Conservation (phyloP, 92 coral and sea anemone species). For the Hydrozoanthus gracilis region DNA sequence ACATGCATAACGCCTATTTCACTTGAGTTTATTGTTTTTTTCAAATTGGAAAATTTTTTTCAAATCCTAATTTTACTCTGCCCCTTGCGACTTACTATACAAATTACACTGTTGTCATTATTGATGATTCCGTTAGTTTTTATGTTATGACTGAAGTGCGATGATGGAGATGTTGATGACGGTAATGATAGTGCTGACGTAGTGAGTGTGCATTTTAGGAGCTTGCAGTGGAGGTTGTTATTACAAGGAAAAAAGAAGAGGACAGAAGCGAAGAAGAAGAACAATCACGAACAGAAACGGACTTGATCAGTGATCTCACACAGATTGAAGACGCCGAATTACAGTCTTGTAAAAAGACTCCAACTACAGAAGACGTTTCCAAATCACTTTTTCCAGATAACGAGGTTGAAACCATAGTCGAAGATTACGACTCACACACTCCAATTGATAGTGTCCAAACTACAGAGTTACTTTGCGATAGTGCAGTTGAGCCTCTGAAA, state of each 20-base stretch:
- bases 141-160: background rate
- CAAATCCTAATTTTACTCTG: no score
- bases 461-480: background rate
- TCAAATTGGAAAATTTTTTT: no score
- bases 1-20: no score
- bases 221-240: conserved; percentile 8
- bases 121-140: background rate
- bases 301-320: background rate
- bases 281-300: background rate
- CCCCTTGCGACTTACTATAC: no score
- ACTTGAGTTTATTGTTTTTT: no score
- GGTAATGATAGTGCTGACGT: background rate
- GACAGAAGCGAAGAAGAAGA: background rate
- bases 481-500: background rate
- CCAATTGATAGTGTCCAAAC: background rate
- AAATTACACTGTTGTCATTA: background rate
- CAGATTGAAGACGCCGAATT: background rate
- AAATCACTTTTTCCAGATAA: no score
- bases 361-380: no score
- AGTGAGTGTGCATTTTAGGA: background rate
- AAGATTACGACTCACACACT: background rate
- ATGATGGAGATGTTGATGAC: background rate
- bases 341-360: background rate
- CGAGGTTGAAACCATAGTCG: background rate
- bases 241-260: background rate